These are phyloP conservation scores for Esox masquinongy DNA, from an alignment of 2,797 vertebrate species.

Conservation along the genomic window DNA sequence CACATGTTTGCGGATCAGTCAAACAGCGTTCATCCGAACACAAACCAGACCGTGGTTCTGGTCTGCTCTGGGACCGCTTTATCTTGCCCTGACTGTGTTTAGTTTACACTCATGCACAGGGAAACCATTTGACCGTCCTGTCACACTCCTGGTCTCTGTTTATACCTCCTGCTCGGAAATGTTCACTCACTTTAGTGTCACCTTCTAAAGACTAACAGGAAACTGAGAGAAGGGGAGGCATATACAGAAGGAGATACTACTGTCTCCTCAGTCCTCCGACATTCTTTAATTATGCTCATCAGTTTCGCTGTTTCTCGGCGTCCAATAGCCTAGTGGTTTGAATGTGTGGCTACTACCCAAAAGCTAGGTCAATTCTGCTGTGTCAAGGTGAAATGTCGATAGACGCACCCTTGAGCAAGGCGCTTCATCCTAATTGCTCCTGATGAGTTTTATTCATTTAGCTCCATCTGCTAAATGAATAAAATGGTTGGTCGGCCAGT, in stretches of 20 bases:
- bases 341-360: too few relatives aligned
- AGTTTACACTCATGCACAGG: constrained; percentile 12
- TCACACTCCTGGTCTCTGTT: constrained; percentile 37
- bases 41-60: constrained; percentile 46
- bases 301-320: background rate
- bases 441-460: too few relatives aligned
- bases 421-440: too few relatives aligned
- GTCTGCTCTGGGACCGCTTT: constrained; percentile 28
- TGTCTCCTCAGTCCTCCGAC: background rate
- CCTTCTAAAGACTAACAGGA: constrained; percentile 28
- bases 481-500: too few relatives aligned
- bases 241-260: constrained; percentile 5
- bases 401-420: too few relatives aligned
- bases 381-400: too few relatives aligned
- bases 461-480: too few relatives aligned
- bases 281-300: background rate
- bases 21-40: constrained; percentile 47
- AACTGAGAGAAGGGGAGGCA: constrained; percentile 12
- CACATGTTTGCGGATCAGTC: constrained; percentile 32
- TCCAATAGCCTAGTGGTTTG: background rate
- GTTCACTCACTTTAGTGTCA: constrained; percentile 15
- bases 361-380: too few relatives aligned
- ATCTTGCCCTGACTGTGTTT: constrained; percentile 43
- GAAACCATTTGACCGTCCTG: constrained; percentile 25
- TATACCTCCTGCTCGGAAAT: constrained; percentile 39